Evolutionary conservation across 2,113 vertebrate genomes (phyloP), one percentile per base, ranked within the genome.

Genomic region (Cyphomyrus discorhynchus): DNA sequence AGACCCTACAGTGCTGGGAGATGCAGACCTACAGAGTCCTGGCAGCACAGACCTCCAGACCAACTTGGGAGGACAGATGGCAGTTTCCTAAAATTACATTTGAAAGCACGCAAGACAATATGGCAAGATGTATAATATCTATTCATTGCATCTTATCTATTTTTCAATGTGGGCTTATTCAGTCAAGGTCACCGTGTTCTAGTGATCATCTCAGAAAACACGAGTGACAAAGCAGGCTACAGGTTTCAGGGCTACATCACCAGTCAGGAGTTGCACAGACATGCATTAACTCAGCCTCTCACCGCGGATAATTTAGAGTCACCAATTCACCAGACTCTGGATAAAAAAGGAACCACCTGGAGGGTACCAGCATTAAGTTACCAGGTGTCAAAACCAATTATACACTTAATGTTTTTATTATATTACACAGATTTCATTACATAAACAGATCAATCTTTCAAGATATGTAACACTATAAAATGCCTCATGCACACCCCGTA

Each of bases 371-470:
- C 74, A 80, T 80, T 80, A 42, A 42, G 74, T 42, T 42, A 39
- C 74, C 74, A 42, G 74, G 74, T 42, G 74, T 42, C 74, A 80
- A 80, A 35, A 80, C 74, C 74, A 80, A 42, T 80, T 80, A 80
- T 17, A 80, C 35, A 80, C 74, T 80, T 80, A 39, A 19, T 17
- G 5, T 27, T 77, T 19, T 80, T 35, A 42, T 80, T 80, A 80
- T 42, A 80, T 80, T 42, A 80, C 74, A 80, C 13, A 27, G 46
- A 50, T 86, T 86, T 47, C 21, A 47, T 86, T 86, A 46, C 83
- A 49, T 27, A 86, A 86, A 86, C 83, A 50, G 45, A 47, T 86
- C 83, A 86, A 86, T 86, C 45, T 27, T 50, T 49, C 46, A 86
- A 86, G 47, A 86, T 21, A 27, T 15, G 5, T 27, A 47, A 86